phyloP scores from a whole-genome alignment of 2,113 vertebrate species.

The Heloderma charlesbogerti region DNA sequence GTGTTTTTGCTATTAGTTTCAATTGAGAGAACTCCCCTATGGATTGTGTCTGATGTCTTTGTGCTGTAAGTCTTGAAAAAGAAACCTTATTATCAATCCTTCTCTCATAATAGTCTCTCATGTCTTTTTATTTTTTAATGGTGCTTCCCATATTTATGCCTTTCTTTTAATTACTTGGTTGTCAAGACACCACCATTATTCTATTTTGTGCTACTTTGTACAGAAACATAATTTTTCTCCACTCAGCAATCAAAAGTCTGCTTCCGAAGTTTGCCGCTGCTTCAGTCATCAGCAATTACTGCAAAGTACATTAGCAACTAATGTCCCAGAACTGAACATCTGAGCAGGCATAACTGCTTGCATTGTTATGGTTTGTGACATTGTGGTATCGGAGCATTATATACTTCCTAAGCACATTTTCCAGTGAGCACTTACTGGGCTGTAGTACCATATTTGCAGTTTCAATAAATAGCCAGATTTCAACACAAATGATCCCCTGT shows the following conservation, averaged over 20 bases:
- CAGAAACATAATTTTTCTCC: not conserved
- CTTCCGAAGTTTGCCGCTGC: not conserved
- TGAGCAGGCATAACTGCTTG: not conserved
- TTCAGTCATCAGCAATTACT: not conserved
- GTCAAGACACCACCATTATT: not conserved
- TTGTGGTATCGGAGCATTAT: not conserved
- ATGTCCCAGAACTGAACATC: not conserved
- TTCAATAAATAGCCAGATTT: conserved; percentile 32
- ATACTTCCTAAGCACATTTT: not conserved
- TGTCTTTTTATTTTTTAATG: not conserved
- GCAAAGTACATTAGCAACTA: not conserved
- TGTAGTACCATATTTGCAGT: not conserved
- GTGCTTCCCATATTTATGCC: not conserved
- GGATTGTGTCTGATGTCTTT: too few species aligned
- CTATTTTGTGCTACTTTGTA: not conserved
- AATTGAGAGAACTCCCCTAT: not conserved
- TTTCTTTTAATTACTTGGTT: not conserved
- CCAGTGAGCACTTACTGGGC: not conserved
- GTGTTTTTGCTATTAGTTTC: not conserved
- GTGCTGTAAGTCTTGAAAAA: not conserved
- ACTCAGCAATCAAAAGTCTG: not conserved
- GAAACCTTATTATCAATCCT: not conserved
- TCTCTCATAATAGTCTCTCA: not conserved
- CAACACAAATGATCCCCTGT: conserved; percentile 10
- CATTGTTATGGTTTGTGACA: not conserved